Conservation (phyloP, 2,113 vertebrate genomes). For the Pyxicephalus adspersus region DNA sequence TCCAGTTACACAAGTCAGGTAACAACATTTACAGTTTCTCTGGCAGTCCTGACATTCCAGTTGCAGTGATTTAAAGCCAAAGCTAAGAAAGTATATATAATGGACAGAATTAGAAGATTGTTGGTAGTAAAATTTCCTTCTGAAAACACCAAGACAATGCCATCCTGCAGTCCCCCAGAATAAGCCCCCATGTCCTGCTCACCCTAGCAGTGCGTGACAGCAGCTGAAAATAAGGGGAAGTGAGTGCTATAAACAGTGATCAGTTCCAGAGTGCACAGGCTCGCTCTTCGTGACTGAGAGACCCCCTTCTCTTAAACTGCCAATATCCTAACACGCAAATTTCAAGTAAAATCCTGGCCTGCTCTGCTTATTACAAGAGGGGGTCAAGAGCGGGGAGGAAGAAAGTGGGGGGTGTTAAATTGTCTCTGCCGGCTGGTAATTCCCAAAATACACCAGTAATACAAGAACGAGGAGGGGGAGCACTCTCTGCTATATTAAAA, state of each 20-base stretch:
- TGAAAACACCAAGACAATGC: not conserved
- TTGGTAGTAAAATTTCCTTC: conserved; percentile 24
- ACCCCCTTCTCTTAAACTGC: conserved; percentile 60
- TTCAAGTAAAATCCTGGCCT: conserved; percentile 63
- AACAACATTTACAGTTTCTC: too few species aligned
- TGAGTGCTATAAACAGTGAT: conserved; percentile 83
- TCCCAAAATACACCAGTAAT: conserved; percentile 59
- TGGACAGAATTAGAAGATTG: too few species aligned
- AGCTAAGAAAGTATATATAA: too few species aligned
- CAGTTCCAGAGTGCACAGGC: conserved; percentile 76
- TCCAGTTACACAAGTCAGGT: too few species aligned
- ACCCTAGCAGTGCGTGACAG: conserved; percentile 76
- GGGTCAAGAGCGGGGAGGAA: not conserved
- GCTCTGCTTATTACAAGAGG: not conserved
- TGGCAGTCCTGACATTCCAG: too few species aligned
- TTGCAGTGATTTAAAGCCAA: too few species aligned
- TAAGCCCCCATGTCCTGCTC: not conserved
- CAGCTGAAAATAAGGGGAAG: conserved; percentile 83
- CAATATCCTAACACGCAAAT: conserved; percentile 55
- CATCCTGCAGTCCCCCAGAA: conserved; percentile 4
- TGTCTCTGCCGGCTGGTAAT: not conserved
- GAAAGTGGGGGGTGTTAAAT: conserved; percentile 17
- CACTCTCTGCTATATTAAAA: conserved; percentile 66
- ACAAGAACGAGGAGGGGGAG: conserved; percentile 69
- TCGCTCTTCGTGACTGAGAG: conserved; percentile 61